These are phyloP conservation scores for Torymus aiolomorphi DNA, from an alignment of 2,888 invertebrate species.

Conservation along the genomic window DNA sequence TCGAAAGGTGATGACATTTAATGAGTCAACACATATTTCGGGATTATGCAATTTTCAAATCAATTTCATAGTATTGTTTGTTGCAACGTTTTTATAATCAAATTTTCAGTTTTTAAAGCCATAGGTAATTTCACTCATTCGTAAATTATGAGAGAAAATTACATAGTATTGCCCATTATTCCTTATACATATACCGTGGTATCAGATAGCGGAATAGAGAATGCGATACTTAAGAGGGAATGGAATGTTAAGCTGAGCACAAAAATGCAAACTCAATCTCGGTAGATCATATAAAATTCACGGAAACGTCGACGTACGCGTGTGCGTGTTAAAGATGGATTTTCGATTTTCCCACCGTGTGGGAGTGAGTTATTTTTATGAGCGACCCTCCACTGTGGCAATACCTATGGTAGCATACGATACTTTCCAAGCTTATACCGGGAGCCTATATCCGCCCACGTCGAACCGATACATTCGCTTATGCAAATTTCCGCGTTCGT, in stretches of 20 bases:
- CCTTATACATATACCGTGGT: neutral
- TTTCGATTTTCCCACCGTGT: too few species aligned
- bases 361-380: too few species aligned
- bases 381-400: too few species aligned
- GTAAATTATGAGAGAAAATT: conserved; percentile 3
- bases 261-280: conserved; percentile 8
- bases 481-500: conserved; percentile 27
- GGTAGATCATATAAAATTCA: neutral
- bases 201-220: conserved; percentile 3
- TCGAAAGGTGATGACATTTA: neutral
- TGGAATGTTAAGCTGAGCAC: conserved; percentile 61
- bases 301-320: too few species aligned
- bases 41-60: too few species aligned
- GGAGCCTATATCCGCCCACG: neutral
- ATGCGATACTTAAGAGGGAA: conserved; percentile 67
- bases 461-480: neutral
- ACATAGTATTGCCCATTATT: neutral
- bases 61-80: too few species aligned
- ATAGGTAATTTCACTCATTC: conserved; percentile 4
- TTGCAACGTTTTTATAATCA: neutral
- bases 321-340: too few species aligned
- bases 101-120: conserved; percentile 11
- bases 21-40: too few species aligned
- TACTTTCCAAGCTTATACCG: conserved; percentile 16
- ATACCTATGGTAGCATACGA: neutral